phyloP scores from a whole-genome alignment of 2,888 invertebrate genomes.

The Agrochola litura region DNA sequence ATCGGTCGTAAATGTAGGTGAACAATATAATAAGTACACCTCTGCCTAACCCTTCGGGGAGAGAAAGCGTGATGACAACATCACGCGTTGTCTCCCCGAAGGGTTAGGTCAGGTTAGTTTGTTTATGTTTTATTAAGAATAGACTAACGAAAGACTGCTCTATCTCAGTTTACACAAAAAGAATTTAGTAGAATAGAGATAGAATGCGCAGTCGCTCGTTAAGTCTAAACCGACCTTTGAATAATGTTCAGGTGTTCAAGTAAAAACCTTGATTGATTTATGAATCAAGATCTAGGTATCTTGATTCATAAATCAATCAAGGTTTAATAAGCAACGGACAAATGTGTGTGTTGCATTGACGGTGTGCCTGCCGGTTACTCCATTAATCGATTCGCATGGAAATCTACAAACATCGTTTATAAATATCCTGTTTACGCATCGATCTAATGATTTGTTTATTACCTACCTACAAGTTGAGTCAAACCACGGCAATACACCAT shows the following conservation, averaged over 20 bases:
- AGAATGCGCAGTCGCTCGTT: background rate
- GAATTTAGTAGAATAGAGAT: background rate
- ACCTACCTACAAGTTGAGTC: slow-evolving; percentile 36
- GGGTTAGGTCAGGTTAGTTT: too few species aligned
- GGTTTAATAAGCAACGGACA: too few species aligned
- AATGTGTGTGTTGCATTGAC: slow-evolving; percentile 7
- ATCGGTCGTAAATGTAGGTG: too few species aligned
- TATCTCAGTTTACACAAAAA: background rate
- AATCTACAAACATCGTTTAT: slow-evolving; percentile 47
- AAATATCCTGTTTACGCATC: slow-evolving; percentile 54
- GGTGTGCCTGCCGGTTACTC: slow-evolving; percentile 2
- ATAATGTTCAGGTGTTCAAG: background rate
- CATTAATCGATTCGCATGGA: slow-evolving; percentile 35
- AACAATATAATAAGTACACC: too few species aligned
- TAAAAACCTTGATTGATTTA: background rate
- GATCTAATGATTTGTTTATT: slow-evolving; percentile 51
- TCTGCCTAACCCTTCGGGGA: too few species aligned
- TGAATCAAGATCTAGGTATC: too few species aligned
- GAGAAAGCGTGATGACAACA: too few species aligned
- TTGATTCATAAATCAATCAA: too few species aligned
- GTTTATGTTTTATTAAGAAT: too few species aligned
- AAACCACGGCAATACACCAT: slow-evolving; percentile 17
- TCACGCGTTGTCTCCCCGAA: too few species aligned
- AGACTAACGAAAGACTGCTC: background rate
- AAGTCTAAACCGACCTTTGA: background rate